phyloP scores from a whole-genome alignment of 1,140 invertebrate genomes.

The Euura lappo region DNA sequence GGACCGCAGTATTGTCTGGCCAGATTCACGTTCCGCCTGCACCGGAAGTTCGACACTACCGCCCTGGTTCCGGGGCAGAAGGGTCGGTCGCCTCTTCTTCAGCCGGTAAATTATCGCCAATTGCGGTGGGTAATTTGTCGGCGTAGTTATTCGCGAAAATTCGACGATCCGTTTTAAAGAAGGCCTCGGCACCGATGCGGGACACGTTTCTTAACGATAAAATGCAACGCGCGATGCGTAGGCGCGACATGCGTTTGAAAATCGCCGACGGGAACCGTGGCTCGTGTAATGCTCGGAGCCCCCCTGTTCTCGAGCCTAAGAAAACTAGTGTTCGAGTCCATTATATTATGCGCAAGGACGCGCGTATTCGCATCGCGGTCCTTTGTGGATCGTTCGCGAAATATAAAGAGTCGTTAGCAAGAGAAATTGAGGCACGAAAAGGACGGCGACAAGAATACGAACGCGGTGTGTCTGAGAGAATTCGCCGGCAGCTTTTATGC shows the following conservation, averaged over 20 bases:
- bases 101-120: too few species aligned
- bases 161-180: neutral
- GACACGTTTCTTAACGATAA: neutral
- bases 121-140: neutral
- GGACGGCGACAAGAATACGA: too few species aligned
- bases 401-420: too few species aligned
- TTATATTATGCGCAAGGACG: neutral
- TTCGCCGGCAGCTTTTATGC: too few species aligned
- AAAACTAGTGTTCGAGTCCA: neutral
- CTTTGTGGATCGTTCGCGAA: too few species aligned
- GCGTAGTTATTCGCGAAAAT: too few species aligned
- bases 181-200: neutral
- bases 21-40: neutral
- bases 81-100: too few species aligned
- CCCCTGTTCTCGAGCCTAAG: neutral
- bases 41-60: neutral
- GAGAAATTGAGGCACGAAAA: too few species aligned
- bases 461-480: too few species aligned
- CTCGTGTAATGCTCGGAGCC: neutral
- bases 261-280: constrained; percentile 39
- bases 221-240: constrained; percentile 44
- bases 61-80: neutral
- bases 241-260: constrained; percentile 55
- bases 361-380: too few species aligned
- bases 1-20: neutral